Base-by-base conservation (phyloP, 2,113 vertebrate species). In the Accipiter virgatus region DNA sequence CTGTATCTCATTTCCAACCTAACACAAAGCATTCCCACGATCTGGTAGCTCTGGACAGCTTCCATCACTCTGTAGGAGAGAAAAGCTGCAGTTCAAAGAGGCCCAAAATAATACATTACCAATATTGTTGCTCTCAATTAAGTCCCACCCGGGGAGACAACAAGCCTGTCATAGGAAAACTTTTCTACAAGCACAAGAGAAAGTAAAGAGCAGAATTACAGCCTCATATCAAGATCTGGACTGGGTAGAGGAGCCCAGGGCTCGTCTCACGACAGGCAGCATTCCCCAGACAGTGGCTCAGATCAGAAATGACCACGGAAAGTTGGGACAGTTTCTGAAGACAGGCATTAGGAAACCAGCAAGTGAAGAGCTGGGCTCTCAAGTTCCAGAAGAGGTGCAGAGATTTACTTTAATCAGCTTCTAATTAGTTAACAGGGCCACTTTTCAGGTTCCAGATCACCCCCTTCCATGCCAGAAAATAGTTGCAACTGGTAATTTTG, bases 281-380 rank as follows among this genome's bases (percentile, higher is more conserved):
- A 1, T 31, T 43, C 16, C 52, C 62, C 43, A 36, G 25, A n/a
- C 29, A 68, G 63, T 2, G 3, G 31, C 58, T 52, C 50, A 25
- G 25, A 20, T 9, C 0, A 0, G 32, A 19, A 80, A 48, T 8
- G 12, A 32, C 2, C 72, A 19, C 0, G 0, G 29, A 25, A 78
- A 68, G 21, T 1, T 67, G 31, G 32, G 43, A 26, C 19, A 40
- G 19, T 27, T 82, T 62, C 13, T 86, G 36, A 48, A 36, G 45
- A 62, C 7, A 47, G 34, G 27, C 2, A 0, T 20, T 50, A 72
- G 66, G 12, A 86, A 36, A 73, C 11, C 31, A 85, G 45, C 13
- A 36, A 65, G 36, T 15, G n/a, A 53, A 81, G 63, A 72, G 25
- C 47, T 70, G 32, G 36, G 26, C 73, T 81, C n/a, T 81, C n/a